Base-by-base conservation (phyloP, 2,797 vertebrate genomes). In the Channallabes apus region DNA sequence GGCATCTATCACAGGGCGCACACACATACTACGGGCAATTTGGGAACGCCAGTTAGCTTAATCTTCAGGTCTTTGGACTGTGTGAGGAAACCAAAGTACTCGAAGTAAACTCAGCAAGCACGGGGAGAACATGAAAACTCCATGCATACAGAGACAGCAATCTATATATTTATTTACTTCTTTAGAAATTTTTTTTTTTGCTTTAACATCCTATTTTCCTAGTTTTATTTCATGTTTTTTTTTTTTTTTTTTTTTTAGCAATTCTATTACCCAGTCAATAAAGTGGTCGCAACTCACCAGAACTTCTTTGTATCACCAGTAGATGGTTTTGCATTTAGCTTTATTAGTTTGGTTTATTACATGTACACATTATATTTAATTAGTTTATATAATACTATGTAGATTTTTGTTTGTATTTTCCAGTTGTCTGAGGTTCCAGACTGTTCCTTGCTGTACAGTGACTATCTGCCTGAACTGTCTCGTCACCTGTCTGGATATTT, bases 341-440 rank as follows among this genome's bases (percentile, higher is more conserved):
- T 12, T 2, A 6, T 46, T 72, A 14, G 35, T 69, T 18, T 20
- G 20, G 3, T 46, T 46, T 6, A 38, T 51, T 73, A 4, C 64
- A 15, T 65, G 69, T 72, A 7, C 24, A 27, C 71, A n/a, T 73
- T 29, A 3, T 56, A 18, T 59, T 59, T 32, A 59, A 20, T 35
- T 12, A 14, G 8, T 59, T 77, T 32, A 46, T 46, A 46, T 46
- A 46, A 46, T 1, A 46, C 7, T 46, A 46, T 46, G 7, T 46
- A 18, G 1, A 15, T 12, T 59, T 80, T 2, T 71, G 1, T 75
- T 88, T 27, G 82, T 64, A 58, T 29, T 83, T 91, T 92, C 27
- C 91, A 99, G 98, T 97, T 97, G 93, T 95, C 96, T 85, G 97
- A 97, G 87, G 96, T 96, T 89, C 97, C 96, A n/a, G 97, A 99